phyloP scores from a whole-genome alignment of 2,888 invertebrate species.

The Heteromyza rotundicornis region DNA sequence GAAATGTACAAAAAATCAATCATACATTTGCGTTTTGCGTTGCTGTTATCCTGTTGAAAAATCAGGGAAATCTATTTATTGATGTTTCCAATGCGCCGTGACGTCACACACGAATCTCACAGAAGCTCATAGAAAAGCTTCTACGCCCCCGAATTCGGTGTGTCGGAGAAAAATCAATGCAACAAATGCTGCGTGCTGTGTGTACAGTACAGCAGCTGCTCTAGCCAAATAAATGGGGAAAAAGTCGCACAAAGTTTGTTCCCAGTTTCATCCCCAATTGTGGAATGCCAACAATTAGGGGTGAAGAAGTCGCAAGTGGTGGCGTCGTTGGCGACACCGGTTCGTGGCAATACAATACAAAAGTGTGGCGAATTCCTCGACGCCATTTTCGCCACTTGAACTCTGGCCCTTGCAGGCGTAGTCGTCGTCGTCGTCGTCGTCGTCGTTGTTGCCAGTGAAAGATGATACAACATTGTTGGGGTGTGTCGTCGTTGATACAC shows the following conservation, averaged over 20 bases:
- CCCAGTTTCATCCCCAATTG: constrained; percentile 22
- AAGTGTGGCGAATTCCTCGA: background rate
- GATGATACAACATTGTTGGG: background rate
- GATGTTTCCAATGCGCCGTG: constrained; percentile 49
- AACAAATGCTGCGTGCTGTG: background rate
- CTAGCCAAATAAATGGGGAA: background rate
- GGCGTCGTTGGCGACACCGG: too few species aligned
- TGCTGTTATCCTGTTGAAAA: constrained; percentile 59
- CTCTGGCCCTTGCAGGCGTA: background rate
- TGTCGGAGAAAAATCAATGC: background rate
- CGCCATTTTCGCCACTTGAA: constrained; percentile 7
- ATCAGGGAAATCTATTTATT: constrained; percentile 61
- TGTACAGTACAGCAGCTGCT: too few species aligned
- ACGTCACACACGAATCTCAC: constrained; percentile 17
- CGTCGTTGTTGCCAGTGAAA: too few species aligned
- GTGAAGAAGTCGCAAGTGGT: constrained; percentile 24
- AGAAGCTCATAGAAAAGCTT: background rate
- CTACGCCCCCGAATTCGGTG: background rate
- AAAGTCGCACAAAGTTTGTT: background rate
- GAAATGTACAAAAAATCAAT: constrained; percentile 32
- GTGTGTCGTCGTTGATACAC: background rate
- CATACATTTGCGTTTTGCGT: constrained; percentile 27
- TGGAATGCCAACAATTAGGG: constrained; percentile 25
- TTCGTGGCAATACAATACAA: background rate
- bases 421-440: too few species aligned